Evolutionary conservation across 1,140 invertebrate species (phyloP).

Genomic region (Sycophila sp.): DNA sequence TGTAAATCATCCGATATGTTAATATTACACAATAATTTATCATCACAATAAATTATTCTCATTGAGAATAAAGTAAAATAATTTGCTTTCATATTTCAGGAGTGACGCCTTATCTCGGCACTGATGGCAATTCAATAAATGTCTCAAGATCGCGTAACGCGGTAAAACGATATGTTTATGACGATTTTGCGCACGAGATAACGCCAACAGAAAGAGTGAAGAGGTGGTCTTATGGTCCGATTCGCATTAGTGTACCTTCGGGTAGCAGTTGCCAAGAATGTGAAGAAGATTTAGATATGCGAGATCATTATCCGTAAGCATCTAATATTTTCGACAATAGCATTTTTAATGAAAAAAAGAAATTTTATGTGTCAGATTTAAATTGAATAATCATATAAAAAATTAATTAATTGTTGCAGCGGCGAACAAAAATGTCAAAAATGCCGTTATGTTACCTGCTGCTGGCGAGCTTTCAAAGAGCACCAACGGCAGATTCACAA

Average conservation of each 20-base stretch:
- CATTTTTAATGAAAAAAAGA: no score
- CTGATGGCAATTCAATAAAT: slow-evolving; percentile 58
- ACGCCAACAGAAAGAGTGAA: slow-evolving; percentile 50
- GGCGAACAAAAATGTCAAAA: slow-evolving; percentile 77
- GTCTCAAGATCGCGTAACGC: slow-evolving; percentile 62
- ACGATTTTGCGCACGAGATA: slow-evolving; percentile 39
- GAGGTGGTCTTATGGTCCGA: slow-evolving; percentile 56
- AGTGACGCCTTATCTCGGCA: slow-evolving; percentile 58
- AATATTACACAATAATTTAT: neutral
- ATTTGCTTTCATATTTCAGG: slow-evolving; percentile 46
- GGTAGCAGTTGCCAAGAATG: slow-evolving; percentile 74
- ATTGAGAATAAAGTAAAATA: slow-evolving; percentile 2
- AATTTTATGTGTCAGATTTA: slow-evolving; percentile 9
- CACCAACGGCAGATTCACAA: slow-evolving; percentile 74
- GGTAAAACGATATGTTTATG: slow-evolving; percentile 63
- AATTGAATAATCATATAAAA: no score
- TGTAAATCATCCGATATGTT: neutral
- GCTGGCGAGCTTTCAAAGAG: slow-evolving; percentile 77
- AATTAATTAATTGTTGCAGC: slow-evolving; percentile 68
- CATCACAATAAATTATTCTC: slow-evolving; percentile 4
- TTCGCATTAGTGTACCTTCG: slow-evolving; percentile 46
- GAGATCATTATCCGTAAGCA: slow-evolving; percentile 77
- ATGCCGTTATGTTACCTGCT: slow-evolving; percentile 81
- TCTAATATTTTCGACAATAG: slow-evolving; percentile 34
- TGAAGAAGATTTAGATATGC: slow-evolving; percentile 71